These are phyloP conservation scores for Volucella inanis DNA, from an alignment of 2,888 invertebrate genomes.

Conservation along the genomic window DNA sequence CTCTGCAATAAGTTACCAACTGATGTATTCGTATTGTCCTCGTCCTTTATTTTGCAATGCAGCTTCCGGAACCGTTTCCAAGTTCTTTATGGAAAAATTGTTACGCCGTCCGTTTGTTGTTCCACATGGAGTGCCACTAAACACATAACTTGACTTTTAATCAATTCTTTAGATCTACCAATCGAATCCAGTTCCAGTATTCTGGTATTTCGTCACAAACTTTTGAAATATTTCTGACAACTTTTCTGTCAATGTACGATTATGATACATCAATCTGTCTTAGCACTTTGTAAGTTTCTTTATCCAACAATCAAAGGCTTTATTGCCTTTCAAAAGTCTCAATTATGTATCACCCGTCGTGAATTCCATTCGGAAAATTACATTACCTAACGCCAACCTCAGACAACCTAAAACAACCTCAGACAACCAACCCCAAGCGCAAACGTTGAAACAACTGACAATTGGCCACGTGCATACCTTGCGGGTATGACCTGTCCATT, in stretches of 20 bases:
- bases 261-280: conserved; percentile 31
- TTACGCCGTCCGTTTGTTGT: too few species aligned
- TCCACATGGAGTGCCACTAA: too few species aligned
- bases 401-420: conserved; percentile 6
- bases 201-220: conserved; percentile 4
- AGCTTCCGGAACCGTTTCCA: too few species aligned
- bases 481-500: conserved; percentile 51
- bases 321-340: conserved; percentile 51
- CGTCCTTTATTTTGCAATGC: too few species aligned
- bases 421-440: conserved; percentile 7
- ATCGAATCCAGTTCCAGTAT: conserved; percentile 13
- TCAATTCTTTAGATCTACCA: too few species aligned
- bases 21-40: too few species aligned
- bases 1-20: too few species aligned
- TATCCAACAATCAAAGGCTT: conserved; percentile 11
- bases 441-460: background rate
- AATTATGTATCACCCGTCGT: conserved; percentile 37
- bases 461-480: conserved; percentile 66
- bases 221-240: conserved; percentile 12
- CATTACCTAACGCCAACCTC: conserved; percentile 38
- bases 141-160: too few species aligned
- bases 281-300: conserved; percentile 43
- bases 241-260: conserved; percentile 19
- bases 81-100: too few species aligned
- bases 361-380: conserved; percentile 46